These are phyloP conservation scores for Gari tellinella DNA, from an alignment of 2,888 invertebrate species.

Conservation along the genomic window DNA sequence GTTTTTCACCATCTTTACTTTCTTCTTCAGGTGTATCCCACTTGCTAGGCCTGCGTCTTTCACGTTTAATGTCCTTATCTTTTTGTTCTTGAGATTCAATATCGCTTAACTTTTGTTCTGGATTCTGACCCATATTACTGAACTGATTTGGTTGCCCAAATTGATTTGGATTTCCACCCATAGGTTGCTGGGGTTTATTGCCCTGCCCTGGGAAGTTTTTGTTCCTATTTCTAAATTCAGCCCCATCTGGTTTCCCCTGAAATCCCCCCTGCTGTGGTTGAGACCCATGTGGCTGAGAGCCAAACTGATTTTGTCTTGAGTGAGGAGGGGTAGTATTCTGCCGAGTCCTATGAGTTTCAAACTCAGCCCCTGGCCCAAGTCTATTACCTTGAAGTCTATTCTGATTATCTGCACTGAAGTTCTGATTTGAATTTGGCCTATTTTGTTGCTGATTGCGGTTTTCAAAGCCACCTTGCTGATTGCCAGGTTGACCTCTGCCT, in stretches of 20 bases:
- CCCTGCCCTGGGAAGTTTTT: constrained; percentile 37
- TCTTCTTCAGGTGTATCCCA: constrained; percentile 68
- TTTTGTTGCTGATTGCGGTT: constrained; percentile 19
- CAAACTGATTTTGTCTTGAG: constrained; percentile 38
- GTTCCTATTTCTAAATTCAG: constrained; percentile 44
- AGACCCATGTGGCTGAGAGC: constrained; percentile 11
- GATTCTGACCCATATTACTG: constrained; percentile 27
- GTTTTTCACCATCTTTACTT: constrained; percentile 35
- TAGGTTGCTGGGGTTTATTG: constrained; percentile 18
- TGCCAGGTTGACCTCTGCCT: constrained; percentile 20
- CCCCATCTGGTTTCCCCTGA: constrained; percentile 9
- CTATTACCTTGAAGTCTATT: constrained; percentile 52
- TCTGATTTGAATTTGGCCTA: constrained; percentile 33
- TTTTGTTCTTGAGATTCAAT: constrained; percentile 41
- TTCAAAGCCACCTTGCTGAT: constrained; percentile 29
- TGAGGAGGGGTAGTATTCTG: constrained; percentile 36
- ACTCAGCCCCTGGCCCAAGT: constrained; percentile 34
- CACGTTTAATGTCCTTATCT: constrained; percentile 57
- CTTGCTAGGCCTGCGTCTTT: constrained; percentile 70
- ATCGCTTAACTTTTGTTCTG: constrained; percentile 27
- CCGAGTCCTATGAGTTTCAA: constrained; percentile 36
- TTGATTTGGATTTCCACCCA: constrained; percentile 20
- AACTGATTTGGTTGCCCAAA: constrained; percentile 39
- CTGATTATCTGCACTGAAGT: constrained; percentile 24
- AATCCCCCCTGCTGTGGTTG: constrained; percentile 6